Conservation (phyloP, 2,797 vertebrate genomes). For the Dicrostonyx torquatus region DNA sequence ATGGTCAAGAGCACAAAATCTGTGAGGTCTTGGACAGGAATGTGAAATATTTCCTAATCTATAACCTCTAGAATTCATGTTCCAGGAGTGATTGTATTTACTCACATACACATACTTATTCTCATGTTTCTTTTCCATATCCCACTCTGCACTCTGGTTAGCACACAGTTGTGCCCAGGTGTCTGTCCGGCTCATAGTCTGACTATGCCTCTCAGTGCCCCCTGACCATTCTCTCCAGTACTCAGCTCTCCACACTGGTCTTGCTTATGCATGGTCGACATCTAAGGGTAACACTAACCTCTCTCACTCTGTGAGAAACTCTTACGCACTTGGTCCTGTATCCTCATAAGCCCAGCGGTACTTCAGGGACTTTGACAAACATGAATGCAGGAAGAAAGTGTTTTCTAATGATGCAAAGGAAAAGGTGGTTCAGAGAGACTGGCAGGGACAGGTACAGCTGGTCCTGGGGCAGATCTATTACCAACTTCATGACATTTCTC, state of each 20-base stretch:
- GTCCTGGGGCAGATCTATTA: background rate
- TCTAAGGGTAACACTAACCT: fast-evolving
- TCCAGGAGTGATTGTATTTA: background rate
- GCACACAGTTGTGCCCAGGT: too few relatives aligned
- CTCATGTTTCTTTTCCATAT: background rate
- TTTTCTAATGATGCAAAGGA: background rate
- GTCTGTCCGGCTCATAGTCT: background rate
- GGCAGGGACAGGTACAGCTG: too few relatives aligned
- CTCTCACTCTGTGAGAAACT: background rate
- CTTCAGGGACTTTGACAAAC: background rate
- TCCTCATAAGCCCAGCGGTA: background rate
- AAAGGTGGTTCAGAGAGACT: background rate
- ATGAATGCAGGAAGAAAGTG: background rate
- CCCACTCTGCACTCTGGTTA: background rate
- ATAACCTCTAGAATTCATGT: background rate
- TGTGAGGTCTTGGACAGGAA: background rate
- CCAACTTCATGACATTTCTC: background rate
- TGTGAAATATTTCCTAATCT: background rate
- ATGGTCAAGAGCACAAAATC: background rate
- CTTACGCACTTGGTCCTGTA: background rate
- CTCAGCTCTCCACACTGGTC: background rate
- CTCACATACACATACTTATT: background rate
- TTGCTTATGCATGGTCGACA: background rate
- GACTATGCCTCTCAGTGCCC: fast-evolving
- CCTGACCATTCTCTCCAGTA: background rate